These are phyloP conservation scores for Setophaga kirtlandii DNA, from an alignment of 2,113 vertebrate species.

Conservation along the genomic window DNA sequence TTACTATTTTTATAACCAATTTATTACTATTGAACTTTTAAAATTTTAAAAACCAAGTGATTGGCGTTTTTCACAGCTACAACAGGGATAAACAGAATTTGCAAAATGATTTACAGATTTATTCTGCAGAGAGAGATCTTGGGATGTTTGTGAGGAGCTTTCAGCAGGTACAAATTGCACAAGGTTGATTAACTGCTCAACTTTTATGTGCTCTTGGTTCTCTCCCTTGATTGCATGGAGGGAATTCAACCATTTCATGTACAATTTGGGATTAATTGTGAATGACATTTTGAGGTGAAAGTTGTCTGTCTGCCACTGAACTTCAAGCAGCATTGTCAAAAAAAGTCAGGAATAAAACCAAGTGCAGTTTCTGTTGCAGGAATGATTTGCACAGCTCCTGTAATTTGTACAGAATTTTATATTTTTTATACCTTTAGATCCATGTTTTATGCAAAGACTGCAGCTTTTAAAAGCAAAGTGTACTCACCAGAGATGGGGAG, in stretches of 20 bases:
- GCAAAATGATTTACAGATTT: background rate
- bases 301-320: background rate
- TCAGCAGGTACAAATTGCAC: background rate
- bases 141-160: background rate
- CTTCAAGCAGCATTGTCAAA: background rate
- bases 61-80: background rate
- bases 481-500: background rate
- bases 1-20: too few relatives aligned
- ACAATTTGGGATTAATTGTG: conserved; percentile 32
- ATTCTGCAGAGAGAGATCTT: background rate
- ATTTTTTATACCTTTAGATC: background rate
- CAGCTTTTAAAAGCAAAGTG: background rate
- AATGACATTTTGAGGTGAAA: conserved; percentile 15
- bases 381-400: background rate
- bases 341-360: background rate
- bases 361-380: background rate
- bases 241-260: conserved; percentile 28
- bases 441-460: background rate
- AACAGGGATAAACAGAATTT: background rate
- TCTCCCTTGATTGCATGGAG: conserved; percentile 24
- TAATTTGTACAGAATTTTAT: background rate
- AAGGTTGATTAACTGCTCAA: conserved; percentile 7
- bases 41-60: too few relatives aligned
- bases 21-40: too few relatives aligned
- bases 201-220: background rate